phyloP scores from a whole-genome alignment of 2,888 invertebrate species.

The Drosophila nr. medialis region DNA sequence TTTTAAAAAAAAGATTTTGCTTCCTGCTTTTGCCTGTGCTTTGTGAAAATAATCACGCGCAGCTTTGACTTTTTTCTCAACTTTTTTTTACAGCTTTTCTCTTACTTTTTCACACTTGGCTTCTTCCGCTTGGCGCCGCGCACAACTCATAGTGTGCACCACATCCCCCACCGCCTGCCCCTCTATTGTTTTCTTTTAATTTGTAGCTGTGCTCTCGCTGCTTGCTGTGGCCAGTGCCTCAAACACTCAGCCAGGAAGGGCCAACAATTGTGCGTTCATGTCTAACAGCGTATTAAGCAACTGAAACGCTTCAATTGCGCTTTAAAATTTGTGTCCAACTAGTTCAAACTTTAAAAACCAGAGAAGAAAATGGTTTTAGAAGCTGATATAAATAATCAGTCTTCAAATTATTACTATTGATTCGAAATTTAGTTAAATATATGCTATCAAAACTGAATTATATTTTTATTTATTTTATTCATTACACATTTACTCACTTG shows the following conservation, averaged over 20 bases:
- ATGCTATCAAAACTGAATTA: rapidly evolving
- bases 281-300: slow-evolving; percentile 40
- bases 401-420: neutral
- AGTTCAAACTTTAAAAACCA: neutral
- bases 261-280: slow-evolving; percentile 29
- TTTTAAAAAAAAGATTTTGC: slow-evolving; percentile 56
- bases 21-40: slow-evolving; percentile 70
- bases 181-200: slow-evolving; percentile 77
- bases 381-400: neutral
- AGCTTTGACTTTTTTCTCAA: slow-evolving; percentile 54
- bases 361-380: neutral
- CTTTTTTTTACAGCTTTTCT: slow-evolving; percentile 54
- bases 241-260: slow-evolving; percentile 19
- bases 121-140: slow-evolving; percentile 67
- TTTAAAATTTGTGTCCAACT: slow-evolving; percentile 12
- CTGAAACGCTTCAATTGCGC: slow-evolving; percentile 18
- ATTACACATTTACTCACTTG: neutral
- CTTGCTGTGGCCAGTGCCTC: slow-evolving; percentile 33
- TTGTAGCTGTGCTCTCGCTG: slow-evolving; percentile 48
- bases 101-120: slow-evolving; percentile 76
- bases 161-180: neutral
- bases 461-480: neutral
- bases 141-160: slow-evolving; percentile 26
- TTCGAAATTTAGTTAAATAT: neutral
- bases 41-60: slow-evolving; percentile 79